These are phyloP conservation scores for Myotis brandtii DNA, from an alignment of 2,113 vertebrate genomes.

Conservation along the genomic window DNA sequence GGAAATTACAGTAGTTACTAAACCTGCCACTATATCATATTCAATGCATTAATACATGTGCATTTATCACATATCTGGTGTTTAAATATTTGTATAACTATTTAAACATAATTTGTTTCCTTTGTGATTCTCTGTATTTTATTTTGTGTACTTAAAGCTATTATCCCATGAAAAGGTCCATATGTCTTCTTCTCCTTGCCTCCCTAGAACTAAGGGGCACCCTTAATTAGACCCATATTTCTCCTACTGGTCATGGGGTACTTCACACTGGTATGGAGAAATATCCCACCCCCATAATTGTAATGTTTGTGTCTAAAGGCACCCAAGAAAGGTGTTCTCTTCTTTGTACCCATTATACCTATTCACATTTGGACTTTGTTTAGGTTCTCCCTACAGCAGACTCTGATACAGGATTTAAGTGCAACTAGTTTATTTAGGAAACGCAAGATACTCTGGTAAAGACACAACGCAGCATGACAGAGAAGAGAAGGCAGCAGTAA, in stretches of 20 bases:
- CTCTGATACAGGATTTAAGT: background rate
- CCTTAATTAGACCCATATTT: background rate
- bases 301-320: background rate
- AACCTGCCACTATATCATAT: slow-evolving; percentile 54
- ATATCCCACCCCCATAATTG: background rate
- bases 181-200: background rate
- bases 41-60: slow-evolving; percentile 66
- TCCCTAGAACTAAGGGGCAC: background rate
- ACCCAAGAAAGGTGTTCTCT: background rate
- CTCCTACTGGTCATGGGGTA: background rate
- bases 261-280: background rate
- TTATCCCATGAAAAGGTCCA: background rate
- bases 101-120: slow-evolving; percentile 51
- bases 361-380: background rate
- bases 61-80: slow-evolving; percentile 56
- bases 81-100: slow-evolving; percentile 62
- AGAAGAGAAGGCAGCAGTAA: background rate
- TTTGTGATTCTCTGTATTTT: slow-evolving; percentile 51
- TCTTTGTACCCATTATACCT: background rate
- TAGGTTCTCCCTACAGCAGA: background rate
- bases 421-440: background rate
- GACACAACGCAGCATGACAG: background rate
- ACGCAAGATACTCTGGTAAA: background rate
- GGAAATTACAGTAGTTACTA: slow-evolving; percentile 71
- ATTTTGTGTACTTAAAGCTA: slow-evolving; percentile 20